Base-by-base conservation (phyloP, 2,888 invertebrate genomes). In the Aplocera efformata region DNA sequence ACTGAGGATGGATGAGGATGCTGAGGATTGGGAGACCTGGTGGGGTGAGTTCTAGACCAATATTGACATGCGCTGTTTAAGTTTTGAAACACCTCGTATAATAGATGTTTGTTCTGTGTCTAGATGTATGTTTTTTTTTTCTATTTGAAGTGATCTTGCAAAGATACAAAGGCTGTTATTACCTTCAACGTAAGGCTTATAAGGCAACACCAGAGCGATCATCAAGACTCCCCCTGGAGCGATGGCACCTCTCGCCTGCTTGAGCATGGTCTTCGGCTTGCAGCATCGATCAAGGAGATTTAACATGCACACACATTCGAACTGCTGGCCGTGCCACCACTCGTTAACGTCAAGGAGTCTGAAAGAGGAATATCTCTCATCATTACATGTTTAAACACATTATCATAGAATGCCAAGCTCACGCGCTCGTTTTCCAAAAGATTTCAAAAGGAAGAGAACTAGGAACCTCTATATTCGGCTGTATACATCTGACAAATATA, bases 231-330 rank as follows among this genome's bases (percentile, higher is more conserved):
- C 97, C 34, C 90, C 91, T 0, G 94, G 92, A 4, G 91, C 90
- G 28, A 99, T 81, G 0, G 94, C 91, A 10, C 85, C 71, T 53
- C 90, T 91, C 17, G 98, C 94, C 60, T 95, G 91, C 35, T 89
- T 84, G 52, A 99, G 86, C 61, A 99, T 90, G 37, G 92, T 91
- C 51, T 92, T 84, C 0, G 99, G 98, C 56, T 91, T 91, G 72
- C 94, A 94, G 85, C 98, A 98, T 37, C 99, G 92, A 81, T 99
- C 99, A 53, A 99, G 88, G 21, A 99, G 91, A 79, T 99, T 99
- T 50, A 99, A 86, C 80, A 98, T 98, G 47, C 94, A 92, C 52
- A 98, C 93, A 50, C 96, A 91, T 63, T 96, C 93, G 81, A 92
- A 96, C 56, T 89, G 89, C 32, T 88, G 80, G 27, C 77, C 71